These are phyloP conservation scores for Mustelus asterias DNA, from an alignment of 2,113 vertebrate genomes.

Conservation along the genomic window DNA sequence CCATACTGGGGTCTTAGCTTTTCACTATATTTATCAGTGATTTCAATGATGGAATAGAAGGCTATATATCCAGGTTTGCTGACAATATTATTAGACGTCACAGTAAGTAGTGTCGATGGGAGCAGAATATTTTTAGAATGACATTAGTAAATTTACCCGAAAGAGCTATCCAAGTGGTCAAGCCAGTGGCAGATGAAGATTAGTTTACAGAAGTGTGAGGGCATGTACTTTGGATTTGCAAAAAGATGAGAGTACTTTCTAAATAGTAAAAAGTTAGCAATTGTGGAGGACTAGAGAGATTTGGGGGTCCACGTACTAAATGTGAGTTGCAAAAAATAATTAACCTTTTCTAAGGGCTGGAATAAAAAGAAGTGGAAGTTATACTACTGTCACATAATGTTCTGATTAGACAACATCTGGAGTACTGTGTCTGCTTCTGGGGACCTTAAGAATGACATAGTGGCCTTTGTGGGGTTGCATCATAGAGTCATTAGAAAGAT, in stretches of 20 bases:
- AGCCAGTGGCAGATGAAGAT: neutral
- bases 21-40: neutral
- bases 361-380: neutral
- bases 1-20: neutral
- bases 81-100: neutral
- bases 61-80: neutral
- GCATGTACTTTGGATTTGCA: neutral
- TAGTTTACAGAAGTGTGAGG: neutral
- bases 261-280: neutral
- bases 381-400: neutral
- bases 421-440: no score
- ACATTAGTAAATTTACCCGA: neutral
- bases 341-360: neutral
- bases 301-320: neutral
- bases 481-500: no score
- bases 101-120: neutral
- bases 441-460: no score
- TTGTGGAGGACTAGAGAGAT: neutral
- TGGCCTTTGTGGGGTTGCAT: no score
- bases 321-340: neutral
- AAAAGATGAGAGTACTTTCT: neutral
- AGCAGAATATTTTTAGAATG: neutral
- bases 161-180: neutral
- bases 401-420: no score
- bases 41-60: neutral